Conservation (phyloP, 2,888 invertebrate genomes). For the Suillia variegata region DNA sequence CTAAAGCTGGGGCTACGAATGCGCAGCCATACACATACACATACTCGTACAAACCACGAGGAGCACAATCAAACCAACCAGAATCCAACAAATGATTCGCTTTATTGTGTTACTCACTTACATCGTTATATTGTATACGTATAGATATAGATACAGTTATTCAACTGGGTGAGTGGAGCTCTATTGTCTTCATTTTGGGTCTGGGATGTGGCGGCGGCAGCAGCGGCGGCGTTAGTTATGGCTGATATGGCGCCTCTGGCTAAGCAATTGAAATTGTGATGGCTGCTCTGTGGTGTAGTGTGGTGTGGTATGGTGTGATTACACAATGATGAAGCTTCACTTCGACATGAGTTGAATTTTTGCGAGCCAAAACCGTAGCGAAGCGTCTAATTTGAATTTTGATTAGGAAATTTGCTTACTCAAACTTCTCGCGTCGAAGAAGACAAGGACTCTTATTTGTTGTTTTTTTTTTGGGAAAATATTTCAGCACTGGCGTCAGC, state of each 20-base stretch:
- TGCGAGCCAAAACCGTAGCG: constrained; percentile 19
- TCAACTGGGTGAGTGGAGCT: constrained; percentile 1
- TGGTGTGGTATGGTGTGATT: constrained; percentile 47
- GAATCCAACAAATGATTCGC: constrained; percentile 34
- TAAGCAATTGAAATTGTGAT: constrained; percentile 48
- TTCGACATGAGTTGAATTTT: constrained; percentile 12
- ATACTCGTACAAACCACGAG: not conserved
- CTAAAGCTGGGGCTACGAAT: constrained; percentile 1
- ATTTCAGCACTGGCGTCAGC: not conserved
- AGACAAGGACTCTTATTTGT: not conserved
- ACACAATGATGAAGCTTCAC: constrained; percentile 27
- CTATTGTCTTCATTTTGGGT: constrained; percentile 21
- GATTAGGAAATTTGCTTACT: constrained; percentile 59
- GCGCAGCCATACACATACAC: constrained; percentile 5
- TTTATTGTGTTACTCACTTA: constrained; percentile 31
- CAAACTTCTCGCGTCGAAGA: constrained; percentile 17
- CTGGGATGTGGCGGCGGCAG: no score
- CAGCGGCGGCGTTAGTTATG: constrained; percentile 35
- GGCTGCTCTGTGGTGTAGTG: no score
- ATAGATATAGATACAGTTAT: no score
- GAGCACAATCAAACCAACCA: constrained; percentile 31
- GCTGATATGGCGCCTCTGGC: constrained; percentile 39
- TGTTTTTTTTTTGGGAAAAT: not conserved
- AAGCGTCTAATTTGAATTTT: constrained; percentile 59
- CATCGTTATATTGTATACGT: not conserved